These are phyloP conservation scores for Drosophila helvetica DNA, from an alignment of 2,888 invertebrate species.

Conservation along the genomic window DNA sequence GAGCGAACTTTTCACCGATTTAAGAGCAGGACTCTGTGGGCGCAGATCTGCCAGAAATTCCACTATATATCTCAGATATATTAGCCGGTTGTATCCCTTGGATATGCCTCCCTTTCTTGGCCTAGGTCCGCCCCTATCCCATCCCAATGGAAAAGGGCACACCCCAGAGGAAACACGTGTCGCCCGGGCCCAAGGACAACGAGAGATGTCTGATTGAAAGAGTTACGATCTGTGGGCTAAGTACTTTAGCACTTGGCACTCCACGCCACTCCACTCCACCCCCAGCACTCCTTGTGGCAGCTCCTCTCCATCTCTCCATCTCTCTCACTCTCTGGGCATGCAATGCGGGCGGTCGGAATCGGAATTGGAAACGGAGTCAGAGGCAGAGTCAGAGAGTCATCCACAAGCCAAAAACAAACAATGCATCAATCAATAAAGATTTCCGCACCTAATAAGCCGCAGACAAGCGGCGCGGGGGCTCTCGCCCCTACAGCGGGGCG, in stretches of 20 bases:
- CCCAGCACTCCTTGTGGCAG: background rate
- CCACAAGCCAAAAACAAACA: conserved; percentile 70
- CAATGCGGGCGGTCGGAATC: conserved; percentile 60
- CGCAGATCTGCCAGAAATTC: background rate
- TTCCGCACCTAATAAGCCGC: conserved; percentile 80
- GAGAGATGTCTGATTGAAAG: conserved; percentile 58
- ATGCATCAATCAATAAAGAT: conserved; percentile 80
- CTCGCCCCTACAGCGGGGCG: background rate
- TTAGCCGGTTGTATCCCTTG: too few relatives aligned
- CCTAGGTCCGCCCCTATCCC: conserved; percentile 7
- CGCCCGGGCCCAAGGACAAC: conserved; percentile 51
- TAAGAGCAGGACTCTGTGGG: too few relatives aligned
- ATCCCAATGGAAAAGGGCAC: background rate
- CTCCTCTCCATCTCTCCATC: too few relatives aligned
- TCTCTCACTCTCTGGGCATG: too few relatives aligned
- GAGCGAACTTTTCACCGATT: too few relatives aligned
- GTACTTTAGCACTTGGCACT: conserved; percentile 54
- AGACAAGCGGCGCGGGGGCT: conserved; percentile 45
- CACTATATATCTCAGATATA: background rate
- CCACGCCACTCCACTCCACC: conserved; percentile 4
- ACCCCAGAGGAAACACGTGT: conserved; percentile 33
- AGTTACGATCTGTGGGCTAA: conserved; percentile 58
- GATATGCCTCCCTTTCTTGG: background rate
- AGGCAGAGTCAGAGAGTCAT: conserved; percentile 32
- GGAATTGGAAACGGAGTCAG: background rate